A percentile compares a stretch with the other conserved stretches of the same genome.
These are phyloP conservation scores for Lymantria dispar DNA, from an alignment of 2,888 invertebrate species.

Conservation along the genomic window DNA sequence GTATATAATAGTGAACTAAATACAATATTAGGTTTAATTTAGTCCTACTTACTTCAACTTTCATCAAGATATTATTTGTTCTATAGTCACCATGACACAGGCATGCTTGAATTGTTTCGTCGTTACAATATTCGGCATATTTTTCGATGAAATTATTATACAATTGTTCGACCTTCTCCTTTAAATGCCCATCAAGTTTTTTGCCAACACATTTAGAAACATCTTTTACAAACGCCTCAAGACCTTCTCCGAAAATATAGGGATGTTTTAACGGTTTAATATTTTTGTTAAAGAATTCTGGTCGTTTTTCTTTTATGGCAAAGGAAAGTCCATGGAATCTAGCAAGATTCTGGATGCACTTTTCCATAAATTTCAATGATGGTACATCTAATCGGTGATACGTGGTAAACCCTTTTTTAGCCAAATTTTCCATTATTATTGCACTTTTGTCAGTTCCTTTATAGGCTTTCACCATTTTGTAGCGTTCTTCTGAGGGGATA, in stretches of 20 bases:
- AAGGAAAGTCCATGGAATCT: conserved; percentile 1
- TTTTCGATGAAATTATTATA: conserved; percentile 27
- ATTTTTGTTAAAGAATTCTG: conserved; percentile 1
- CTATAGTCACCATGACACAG: conserved; percentile 62
- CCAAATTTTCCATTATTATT: conserved; percentile 34
- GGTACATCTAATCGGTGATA: conserved; percentile 1
- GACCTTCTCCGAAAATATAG: conserved; percentile 34
- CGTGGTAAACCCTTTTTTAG: conserved; percentile 25
- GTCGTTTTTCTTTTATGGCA: not conserved
- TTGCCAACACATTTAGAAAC: conserved; percentile 22
- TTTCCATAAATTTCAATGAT: not conserved
- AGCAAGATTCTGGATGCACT: conserved; percentile 10
- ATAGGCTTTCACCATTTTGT: conserved; percentile 37
- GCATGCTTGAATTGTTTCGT: conserved; percentile 29
- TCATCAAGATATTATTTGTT: conserved; percentile 54
- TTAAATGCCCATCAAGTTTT: conserved; percentile 29
- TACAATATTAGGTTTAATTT: no score
- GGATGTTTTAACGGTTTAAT: conserved; percentile 3
- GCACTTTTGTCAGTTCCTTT: conserved; percentile 20
- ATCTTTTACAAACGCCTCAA: conserved; percentile 24
- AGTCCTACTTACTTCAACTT: conserved; percentile 44
- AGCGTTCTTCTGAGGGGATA: conserved; percentile 40
- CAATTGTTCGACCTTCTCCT: conserved; percentile 25
- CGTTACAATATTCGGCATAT: conserved; percentile 31
- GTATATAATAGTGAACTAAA: no score